Evolutionary conservation across 2,888 invertebrate genomes (phyloP).

Genomic region (Synanthedon myopaeformis): DNA sequence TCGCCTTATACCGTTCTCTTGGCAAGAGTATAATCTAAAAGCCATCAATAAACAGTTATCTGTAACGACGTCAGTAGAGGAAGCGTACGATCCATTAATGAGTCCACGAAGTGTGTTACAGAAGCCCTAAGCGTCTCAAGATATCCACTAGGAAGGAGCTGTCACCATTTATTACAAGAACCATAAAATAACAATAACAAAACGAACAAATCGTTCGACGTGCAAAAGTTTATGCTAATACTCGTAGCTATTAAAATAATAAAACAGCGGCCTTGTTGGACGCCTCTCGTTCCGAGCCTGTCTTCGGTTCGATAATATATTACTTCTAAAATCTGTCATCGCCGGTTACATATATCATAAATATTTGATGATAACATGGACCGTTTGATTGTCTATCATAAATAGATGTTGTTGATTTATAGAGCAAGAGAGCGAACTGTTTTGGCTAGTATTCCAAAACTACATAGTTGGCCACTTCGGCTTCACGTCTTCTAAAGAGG

Average conservation of each 20-base stretch:
- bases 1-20: slow-evolving; percentile 24
- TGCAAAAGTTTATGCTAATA: slow-evolving; percentile 46
- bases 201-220: slow-evolving; percentile 39
- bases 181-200: slow-evolving; percentile 47
- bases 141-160: slow-evolving; percentile 38
- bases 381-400: background rate
- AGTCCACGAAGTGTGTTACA: slow-evolving; percentile 35
- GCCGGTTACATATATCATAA: slow-evolving; percentile 5
- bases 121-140: slow-evolving; percentile 34
- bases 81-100: slow-evolving; percentile 58
- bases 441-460: too few species aligned
- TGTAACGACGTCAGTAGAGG: slow-evolving; percentile 45
- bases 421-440: too few species aligned
- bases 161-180: slow-evolving; percentile 42
- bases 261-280: slow-evolving; percentile 32
- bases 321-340: slow-evolving; percentile 8
- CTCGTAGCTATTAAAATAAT: slow-evolving; percentile 43
- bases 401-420: too few species aligned
- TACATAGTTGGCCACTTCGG: too few species aligned
- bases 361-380: slow-evolving; percentile 1
- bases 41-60: slow-evolving; percentile 53
- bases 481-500: too few species aligned
- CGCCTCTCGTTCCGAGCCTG: slow-evolving; percentile 18
- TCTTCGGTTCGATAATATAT: slow-evolving; percentile 7
- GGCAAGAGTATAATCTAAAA: slow-evolving; percentile 40